Base-by-base conservation (phyloP, 1,140 invertebrate species). In the Laupala kohalensis region DNA sequence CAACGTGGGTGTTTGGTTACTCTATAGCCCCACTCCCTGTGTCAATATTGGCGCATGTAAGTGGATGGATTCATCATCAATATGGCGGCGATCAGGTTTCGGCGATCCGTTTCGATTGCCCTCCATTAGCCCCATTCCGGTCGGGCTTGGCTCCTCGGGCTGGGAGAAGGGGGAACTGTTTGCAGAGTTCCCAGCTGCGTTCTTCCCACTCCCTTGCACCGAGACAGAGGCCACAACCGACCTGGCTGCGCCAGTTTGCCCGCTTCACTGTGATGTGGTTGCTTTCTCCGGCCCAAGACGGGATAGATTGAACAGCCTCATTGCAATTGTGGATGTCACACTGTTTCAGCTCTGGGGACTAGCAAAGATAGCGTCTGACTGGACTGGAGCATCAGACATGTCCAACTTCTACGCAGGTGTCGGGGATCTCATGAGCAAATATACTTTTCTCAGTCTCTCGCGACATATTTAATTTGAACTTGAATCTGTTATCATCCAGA, bases 51-150 rank as follows among this genome's bases (percentile, higher is more conserved):
- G 71, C 28, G 65, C 71, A 72, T 72, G 71, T 72, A 72, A 72
- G 71, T 72, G 71, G 71, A 72, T 72, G 71, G 71, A 72, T 72
- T 72, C 71, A 72, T 72, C 71, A 72, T 65, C 64, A 72, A 72
- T 72, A 72, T 72, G 71, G 71, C 71, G 71, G 71, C 67, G 71
- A 72, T 72, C 71, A 69, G 71, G 71, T 72, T 72, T 72, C 71
- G 67, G 66, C 62, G 71, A 68, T 69, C 67, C 71, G 37, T 69
- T 63, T 66, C 71, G 63, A 67, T 69, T 69, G 62, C 53, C 53
- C 66, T 71, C 71, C 71, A 72, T 72, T 72, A 72, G 71, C 71
- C 71, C 64, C 71, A 72, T 72, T 72, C 71, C 67, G 30, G 26
- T 29, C 29, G 67, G 27, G 26, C 67, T 29, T 27, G 67, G 26